These are phyloP conservation scores for Drosophila gaucha DNA, from an alignment of 2,888 invertebrate species.

Conservation along the genomic window DNA sequence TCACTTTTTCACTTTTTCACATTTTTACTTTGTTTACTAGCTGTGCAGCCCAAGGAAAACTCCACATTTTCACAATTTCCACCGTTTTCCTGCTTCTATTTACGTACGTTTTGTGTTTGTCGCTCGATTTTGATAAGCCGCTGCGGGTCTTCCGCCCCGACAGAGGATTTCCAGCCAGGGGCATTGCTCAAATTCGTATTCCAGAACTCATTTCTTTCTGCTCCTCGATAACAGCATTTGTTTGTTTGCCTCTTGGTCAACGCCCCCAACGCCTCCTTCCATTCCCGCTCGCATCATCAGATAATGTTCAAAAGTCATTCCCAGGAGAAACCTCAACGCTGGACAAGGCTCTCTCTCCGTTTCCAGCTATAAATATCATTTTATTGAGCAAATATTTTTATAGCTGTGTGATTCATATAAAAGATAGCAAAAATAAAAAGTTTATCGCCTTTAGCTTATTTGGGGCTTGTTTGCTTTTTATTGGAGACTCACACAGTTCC, in stretches of 20 bases:
- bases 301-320: conserved; percentile 3
- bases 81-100: conserved; percentile 36
- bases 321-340: conserved; percentile 23
- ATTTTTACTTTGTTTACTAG: background rate
- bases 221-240: conserved; percentile 42
- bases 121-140: conserved; percentile 60
- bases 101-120: conserved; percentile 33
- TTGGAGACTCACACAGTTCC: conserved; percentile 15
- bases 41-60: conserved; percentile 34
- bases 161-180: conserved; percentile 64
- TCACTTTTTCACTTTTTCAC: background rate
- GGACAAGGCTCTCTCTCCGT: conserved; percentile 25
- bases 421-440: conserved; percentile 25
- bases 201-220: conserved; percentile 15
- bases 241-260: conserved; percentile 57
- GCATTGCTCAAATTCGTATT: conserved; percentile 20
- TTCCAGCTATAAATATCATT: conserved; percentile 20
- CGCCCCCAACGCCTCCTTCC: conserved; percentile 49
- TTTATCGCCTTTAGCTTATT: conserved; percentile 43
- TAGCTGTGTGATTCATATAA: conserved; percentile 27
- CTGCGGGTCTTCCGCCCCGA: conserved; percentile 69
- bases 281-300: conserved; percentile 36
- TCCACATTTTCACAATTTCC: conserved; percentile 3
- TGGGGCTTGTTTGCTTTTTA: conserved; percentile 28
- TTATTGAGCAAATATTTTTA: conserved; percentile 38